These are phyloP conservation scores for Enteromius unitaeniatus DNA, from an alignment of 2,797 vertebrate species.

Conservation along the genomic window DNA sequence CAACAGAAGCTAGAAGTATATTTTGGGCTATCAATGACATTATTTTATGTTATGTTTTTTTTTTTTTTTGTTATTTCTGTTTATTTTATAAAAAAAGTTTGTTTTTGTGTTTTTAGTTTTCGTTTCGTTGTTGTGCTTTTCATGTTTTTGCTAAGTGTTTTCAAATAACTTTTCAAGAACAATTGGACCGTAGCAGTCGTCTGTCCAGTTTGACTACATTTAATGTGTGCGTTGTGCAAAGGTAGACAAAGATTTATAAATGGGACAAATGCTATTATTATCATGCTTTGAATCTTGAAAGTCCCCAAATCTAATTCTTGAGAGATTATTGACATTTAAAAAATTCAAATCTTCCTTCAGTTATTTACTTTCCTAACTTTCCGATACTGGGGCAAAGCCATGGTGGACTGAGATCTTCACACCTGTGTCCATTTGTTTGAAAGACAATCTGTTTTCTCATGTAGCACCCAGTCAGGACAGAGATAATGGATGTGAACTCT, in stretches of 20 bases:
- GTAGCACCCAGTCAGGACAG: conserved; percentile 41
- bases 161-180: neutral
- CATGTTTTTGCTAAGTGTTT: neutral
- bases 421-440: conserved; percentile 56
- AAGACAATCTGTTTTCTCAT: conserved; percentile 56
- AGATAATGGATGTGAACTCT: conserved; percentile 49
- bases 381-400: neutral
- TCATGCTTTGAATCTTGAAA: neutral
- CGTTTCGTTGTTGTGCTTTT: neutral
- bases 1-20: neutral
- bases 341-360: neutral
- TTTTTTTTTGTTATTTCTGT: neutral
- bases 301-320: neutral
- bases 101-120: neutral
- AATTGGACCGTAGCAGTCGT: neutral
- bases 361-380: neutral
- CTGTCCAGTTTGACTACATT: conserved; percentile 5
- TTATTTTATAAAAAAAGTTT: too few species aligned
- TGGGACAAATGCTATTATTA: neutral
- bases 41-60: neutral
- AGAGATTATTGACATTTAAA: neutral
- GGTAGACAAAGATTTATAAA: neutral
- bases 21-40: neutral
- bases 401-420: conserved; percentile 41
- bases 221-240: neutral